Base-by-base conservation (phyloP, 2,888 invertebrate species). In the Acheta domesticus region DNA sequence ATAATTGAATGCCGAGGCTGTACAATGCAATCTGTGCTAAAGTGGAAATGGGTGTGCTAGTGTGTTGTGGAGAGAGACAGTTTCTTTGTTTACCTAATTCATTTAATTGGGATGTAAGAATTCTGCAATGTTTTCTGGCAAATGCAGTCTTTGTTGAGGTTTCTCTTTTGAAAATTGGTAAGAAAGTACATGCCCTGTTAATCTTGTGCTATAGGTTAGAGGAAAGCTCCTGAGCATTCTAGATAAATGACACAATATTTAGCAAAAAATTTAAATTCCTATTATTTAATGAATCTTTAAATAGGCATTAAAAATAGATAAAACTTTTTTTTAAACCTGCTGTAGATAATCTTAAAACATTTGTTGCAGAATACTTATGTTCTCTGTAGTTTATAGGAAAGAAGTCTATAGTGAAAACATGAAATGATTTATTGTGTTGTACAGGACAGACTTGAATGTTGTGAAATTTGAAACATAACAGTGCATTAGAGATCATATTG, bases 361-460 rank as follows among this genome's bases (percentile, higher is more conserved):
- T 19, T n/a, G 62, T 62, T 62, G 62, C 62, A 62, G 62, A 62
- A 62, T 62, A 62, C 62, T 62, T 62, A 62, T 62, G 62, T 62
- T 62, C 62, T 62, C n/a, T 14, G 62, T 62, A 62, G 62, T 62
- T 62, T 14, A 19, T 62, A 62, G n/a, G 62, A 62, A 62, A 62
- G 62, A n/a, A 62, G 62, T 62, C 62, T 62, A 62, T 62, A 62
- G 62, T 62, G 62, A 62, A 62, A 62, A 62, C 8, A 62, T 62
- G 62, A 62, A 62, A 62, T 62, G 62, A 62, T 62, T 62, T 62
- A n/a, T 62, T 62, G 62, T 62, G 62, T 62, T 62, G 62, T 62
- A 62, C 62, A 62, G 62, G n/a, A 62, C 14, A 19, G 62, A 62
- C 62, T 62, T 62, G 62, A 62, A 62, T 62, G 62, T 62, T 62